phyloP scores from a whole-genome alignment of 2,797 vertebrate genomes.

The Bryconaethiops microstoma region DNA sequence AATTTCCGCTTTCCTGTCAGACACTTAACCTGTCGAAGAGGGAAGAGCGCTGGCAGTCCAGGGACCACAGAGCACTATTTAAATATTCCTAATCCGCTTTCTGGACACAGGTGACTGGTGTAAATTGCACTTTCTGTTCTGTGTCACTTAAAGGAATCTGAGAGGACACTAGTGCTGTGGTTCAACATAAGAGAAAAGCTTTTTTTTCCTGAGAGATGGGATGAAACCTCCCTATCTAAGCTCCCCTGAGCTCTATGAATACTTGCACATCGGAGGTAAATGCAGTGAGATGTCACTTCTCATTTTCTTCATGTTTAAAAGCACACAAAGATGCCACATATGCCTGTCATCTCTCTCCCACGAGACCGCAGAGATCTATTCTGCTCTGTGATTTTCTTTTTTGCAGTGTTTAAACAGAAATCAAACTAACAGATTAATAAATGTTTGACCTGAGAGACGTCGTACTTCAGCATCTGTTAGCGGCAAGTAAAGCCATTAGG shows the following conservation, averaged over 20 bases:
- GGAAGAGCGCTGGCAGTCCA: slow-evolving; percentile 47
- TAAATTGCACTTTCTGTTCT: slow-evolving; percentile 53
- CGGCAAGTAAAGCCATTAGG: neutral
- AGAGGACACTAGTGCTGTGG: slow-evolving; percentile 25
- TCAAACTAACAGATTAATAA: slow-evolving; percentile 48
- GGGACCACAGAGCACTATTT: slow-evolving; percentile 43
- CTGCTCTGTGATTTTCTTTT: slow-evolving; percentile 24
- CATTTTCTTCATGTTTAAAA: slow-evolving; percentile 57
- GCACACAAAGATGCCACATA: slow-evolving; percentile 48
- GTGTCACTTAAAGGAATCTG: slow-evolving; percentile 53
- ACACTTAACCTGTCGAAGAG: slow-evolving; percentile 67
- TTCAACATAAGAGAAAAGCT: slow-evolving; percentile 18
- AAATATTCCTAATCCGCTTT: slow-evolving; percentile 59
- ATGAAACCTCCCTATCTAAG: slow-evolving; percentile 15
- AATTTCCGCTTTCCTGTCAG: slow-evolving; percentile 69
- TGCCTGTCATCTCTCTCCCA: slow-evolving; percentile 51
- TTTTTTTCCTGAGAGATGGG: slow-evolving; percentile 27
- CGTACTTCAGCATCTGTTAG: slow-evolving; percentile 6
- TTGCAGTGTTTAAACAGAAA: slow-evolving; percentile 25
- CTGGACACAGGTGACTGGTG: slow-evolving; percentile 58
- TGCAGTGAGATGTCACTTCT: slow-evolving; percentile 56
- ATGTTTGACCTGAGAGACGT: slow-evolving; percentile 23
- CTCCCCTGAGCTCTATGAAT: slow-evolving; percentile 37
- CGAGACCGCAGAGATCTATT: slow-evolving; percentile 45
- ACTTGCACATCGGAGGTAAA: slow-evolving; percentile 52